Conservation (phyloP, 2,888 invertebrate species). For the Agriopis aurantiaria region DNA sequence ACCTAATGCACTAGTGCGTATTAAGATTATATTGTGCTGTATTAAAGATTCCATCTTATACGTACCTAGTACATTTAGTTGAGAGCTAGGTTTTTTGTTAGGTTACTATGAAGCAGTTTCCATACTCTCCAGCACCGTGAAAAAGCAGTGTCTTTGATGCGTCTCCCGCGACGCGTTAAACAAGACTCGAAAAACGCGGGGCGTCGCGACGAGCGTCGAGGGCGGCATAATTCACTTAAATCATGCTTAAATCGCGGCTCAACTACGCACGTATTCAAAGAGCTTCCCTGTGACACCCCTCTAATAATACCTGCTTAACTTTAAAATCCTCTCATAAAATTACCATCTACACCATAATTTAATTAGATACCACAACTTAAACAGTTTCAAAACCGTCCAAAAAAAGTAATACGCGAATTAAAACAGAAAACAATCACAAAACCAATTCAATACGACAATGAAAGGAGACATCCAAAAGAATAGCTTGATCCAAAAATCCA, state of each 20-base stretch:
- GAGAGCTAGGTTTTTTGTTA: not conserved
- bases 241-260: constrained; percentile 76
- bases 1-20: too few relatives aligned
- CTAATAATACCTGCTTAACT: constrained; percentile 51
- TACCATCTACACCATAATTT: constrained; percentile 16
- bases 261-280: constrained; percentile 68
- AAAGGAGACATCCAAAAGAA: constrained; percentile 57
- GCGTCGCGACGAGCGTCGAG: constrained; percentile 54
- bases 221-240: constrained; percentile 80
- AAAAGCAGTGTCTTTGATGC: constrained; percentile 70
- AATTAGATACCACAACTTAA: constrained; percentile 21
- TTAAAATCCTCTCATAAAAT: constrained; percentile 38
- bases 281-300: constrained; percentile 56
- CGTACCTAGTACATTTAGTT: not conserved
- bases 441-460: constrained; percentile 42
- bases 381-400: constrained; percentile 4
- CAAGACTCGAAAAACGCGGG: constrained; percentile 66
- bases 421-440: constrained; percentile 29
- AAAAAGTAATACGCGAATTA: not conserved
- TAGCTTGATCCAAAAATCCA: constrained; percentile 79
- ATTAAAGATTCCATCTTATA: not conserved
- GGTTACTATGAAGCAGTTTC: constrained; percentile 51
- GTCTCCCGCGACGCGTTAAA: constrained; percentile 77
- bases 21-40: not conserved
- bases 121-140: constrained; percentile 59